Conservation (phyloP, 64 coral and sea anemone genomes). For the Dendronephthya gigantea region DNA sequence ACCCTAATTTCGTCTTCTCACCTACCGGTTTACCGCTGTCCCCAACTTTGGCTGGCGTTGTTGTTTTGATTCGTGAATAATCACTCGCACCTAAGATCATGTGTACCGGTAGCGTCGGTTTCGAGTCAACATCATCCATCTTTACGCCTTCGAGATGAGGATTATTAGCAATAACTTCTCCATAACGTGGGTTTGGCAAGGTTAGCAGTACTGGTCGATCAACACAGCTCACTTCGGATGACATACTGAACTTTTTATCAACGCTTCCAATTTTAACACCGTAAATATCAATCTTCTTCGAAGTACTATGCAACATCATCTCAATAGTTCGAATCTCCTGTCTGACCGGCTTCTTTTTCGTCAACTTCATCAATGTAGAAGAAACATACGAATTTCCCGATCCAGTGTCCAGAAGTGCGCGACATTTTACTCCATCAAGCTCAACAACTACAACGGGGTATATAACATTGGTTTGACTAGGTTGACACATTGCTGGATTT, state of each 20-base stretch:
- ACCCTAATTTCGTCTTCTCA: conserved; percentile 26
- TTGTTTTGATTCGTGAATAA: conserved; percentile 38
- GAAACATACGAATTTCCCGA: conserved; percentile 23
- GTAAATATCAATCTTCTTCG: conserved; percentile 21
- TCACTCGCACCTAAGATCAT: conserved; percentile 49
- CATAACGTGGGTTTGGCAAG: conserved; percentile 35
- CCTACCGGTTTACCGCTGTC: conserved; percentile 20
- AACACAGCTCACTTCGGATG: conserved; percentile 13
- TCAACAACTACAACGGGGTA: conserved; percentile 26
- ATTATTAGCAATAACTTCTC: not conserved
- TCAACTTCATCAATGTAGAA: not conserved
- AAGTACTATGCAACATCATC: conserved; percentile 45
- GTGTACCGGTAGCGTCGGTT: conserved; percentile 32
- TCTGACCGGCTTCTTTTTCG: not conserved
- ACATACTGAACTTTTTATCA: conserved; percentile 22
- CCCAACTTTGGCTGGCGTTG: conserved; percentile 21
- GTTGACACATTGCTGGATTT: not conserved
- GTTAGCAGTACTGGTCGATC: conserved; percentile 27
- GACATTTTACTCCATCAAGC: conserved; percentile 18
- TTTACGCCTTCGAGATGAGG: conserved; percentile 21
- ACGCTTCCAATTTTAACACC: conserved; percentile 1
- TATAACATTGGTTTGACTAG: not conserved
- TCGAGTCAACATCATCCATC: conserved; percentile 41
- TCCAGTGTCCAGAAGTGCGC: conserved; percentile 37
- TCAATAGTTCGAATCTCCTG: conserved; percentile 30